Conservation (phyloP, 2,797 vertebrate genomes). For the Sebastiscus tertius region DNA sequence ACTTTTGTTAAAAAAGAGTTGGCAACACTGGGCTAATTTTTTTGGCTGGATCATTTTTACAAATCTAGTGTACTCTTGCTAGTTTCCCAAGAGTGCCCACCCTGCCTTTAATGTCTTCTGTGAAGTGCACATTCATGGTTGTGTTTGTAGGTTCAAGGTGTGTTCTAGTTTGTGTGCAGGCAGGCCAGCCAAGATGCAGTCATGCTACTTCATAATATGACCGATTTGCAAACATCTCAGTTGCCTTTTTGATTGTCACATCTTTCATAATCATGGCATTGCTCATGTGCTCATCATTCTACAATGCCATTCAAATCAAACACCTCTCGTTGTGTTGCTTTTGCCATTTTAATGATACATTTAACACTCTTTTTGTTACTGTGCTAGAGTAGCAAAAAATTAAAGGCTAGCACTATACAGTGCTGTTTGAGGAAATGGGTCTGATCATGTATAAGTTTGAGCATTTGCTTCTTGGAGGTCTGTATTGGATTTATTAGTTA, state of each 20-base stretch:
- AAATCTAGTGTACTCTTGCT: too few relatives aligned
- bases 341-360: constrained; percentile 9
- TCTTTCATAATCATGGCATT: constrained; percentile 15
- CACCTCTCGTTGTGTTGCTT: constrained; percentile 14
- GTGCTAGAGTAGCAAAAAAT: constrained; percentile 79
- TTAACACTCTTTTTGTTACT: constrained; percentile 44
- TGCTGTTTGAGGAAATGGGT: constrained; percentile 69
- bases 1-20: too few relatives aligned
- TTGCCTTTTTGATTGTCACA: constrained; percentile 47
- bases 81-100: too few relatives aligned
- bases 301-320: neutral
- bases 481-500: constrained; percentile 74
- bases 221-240: constrained; percentile 31
- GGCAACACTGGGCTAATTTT: too few relatives aligned
- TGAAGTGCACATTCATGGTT: neutral
- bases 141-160: constrained; percentile 3
- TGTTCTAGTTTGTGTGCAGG: constrained; percentile 9
- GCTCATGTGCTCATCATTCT: constrained; percentile 18
- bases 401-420: constrained; percentile 44
- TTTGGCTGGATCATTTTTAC: too few relatives aligned
- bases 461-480: constrained; percentile 72
- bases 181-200: constrained; percentile 5
- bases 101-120: neutral
- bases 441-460: constrained; percentile 69
- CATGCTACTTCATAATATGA: constrained; percentile 2